Conservation (phyloP, 2,113 vertebrate genomes). For the Tiliqua scincoides region DNA sequence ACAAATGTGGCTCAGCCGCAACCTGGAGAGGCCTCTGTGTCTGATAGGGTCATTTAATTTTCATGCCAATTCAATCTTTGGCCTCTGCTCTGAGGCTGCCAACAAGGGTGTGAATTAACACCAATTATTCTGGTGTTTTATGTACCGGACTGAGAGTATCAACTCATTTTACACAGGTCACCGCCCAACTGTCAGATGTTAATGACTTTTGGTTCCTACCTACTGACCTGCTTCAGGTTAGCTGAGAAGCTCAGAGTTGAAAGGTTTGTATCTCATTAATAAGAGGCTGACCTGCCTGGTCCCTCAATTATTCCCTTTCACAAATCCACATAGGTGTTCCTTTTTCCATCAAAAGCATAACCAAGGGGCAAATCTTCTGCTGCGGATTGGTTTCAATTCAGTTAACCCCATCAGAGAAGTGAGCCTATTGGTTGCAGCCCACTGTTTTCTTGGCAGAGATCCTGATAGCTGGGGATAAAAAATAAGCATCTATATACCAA, state of each 20-base stretch:
- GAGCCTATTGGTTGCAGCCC: neutral
- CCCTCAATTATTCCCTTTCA: constrained; percentile 38
- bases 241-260: constrained; percentile 56
- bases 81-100: constrained; percentile 70
- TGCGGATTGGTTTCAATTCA: neutral
- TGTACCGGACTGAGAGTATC: constrained; percentile 59
- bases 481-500: neutral
- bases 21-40: constrained; percentile 63
- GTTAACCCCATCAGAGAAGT: neutral
- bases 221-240: constrained; percentile 66
- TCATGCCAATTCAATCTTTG: constrained; percentile 70
- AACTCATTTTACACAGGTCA: constrained; percentile 70
- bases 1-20: constrained; percentile 65
- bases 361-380: constrained; percentile 30
- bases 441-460: neutral
- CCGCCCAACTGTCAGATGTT: constrained; percentile 70
- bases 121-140: constrained; percentile 76
- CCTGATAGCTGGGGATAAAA: neutral
- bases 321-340: constrained; percentile 59
- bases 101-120: constrained; percentile 77
- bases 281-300: constrained; percentile 54
- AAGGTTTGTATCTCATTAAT: constrained; percentile 62
- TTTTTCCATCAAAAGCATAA: constrained; percentile 62
- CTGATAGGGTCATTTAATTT: constrained; percentile 65
- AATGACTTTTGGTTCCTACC: constrained; percentile 70